Evolutionary conservation across 92 coral and sea anemone species (phyloP).

Genomic region (Montipora capitata): DNA sequence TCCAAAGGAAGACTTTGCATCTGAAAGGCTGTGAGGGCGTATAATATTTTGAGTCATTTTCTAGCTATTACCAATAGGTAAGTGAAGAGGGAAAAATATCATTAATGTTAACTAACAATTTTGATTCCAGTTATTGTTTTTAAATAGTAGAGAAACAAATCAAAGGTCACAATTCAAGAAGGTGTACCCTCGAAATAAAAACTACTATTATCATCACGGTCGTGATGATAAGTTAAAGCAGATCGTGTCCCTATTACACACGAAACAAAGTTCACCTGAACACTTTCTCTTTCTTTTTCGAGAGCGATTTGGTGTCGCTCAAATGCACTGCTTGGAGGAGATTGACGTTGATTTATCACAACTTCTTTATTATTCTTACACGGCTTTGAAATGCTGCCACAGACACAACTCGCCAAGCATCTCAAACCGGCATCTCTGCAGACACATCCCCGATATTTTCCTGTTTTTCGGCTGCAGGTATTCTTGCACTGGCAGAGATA

Average conservation of each 20-base stretch:
- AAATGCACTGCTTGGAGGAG: slow-evolving; percentile 30
- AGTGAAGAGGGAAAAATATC: slow-evolving; percentile 1
- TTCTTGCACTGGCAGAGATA: too few species aligned
- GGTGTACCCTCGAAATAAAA: slow-evolving; percentile 5
- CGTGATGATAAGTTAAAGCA: slow-evolving; percentile 12
- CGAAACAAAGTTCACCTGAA: slow-evolving; percentile 16
- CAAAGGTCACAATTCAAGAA: not conserved
- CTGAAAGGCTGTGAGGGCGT: slow-evolving; percentile 4
- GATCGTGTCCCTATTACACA: slow-evolving; percentile 17
- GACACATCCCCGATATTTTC: slow-evolving; percentile 9
- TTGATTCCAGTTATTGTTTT: slow-evolving; percentile 9
- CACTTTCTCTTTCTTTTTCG: slow-evolving; percentile 29
- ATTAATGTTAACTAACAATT: slow-evolving; percentile 16
- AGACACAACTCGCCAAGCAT: slow-evolving; percentile 6
- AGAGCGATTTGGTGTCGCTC: slow-evolving; percentile 14
- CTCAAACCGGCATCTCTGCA: slow-evolving; percentile 22
- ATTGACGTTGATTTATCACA: slow-evolving; percentile 11
- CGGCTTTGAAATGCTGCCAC: slow-evolving; percentile 29
- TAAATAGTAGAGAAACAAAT: slow-evolving; percentile 16
- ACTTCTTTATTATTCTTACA: slow-evolving; percentile 16
- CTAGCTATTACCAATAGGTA: too few species aligned
- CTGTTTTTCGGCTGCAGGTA: not conserved
- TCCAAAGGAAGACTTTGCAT: slow-evolving; percentile 10
- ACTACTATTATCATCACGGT: slow-evolving; percentile 4
- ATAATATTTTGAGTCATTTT: slow-evolving; percentile 10